phyloP scores from a whole-genome alignment of 2,888 invertebrate genomes.

The Drosophila anomelani region DNA sequence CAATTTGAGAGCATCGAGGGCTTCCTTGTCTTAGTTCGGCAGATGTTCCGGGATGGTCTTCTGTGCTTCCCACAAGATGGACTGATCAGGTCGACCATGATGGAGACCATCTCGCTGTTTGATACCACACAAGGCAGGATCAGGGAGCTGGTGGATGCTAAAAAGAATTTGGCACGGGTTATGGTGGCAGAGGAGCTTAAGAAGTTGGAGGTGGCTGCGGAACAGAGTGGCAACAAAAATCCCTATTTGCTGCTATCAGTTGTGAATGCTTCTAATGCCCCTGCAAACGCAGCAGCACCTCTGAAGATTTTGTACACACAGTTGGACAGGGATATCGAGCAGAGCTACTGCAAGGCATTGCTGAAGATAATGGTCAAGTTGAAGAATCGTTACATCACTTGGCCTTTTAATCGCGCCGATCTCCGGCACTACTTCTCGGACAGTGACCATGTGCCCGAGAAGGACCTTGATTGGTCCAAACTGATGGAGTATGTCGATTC shows the following conservation, averaged over 20 bases:
- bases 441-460: constrained; percentile 8
- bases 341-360: constrained; percentile 36
- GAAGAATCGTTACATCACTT: constrained; percentile 32
- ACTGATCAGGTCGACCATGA: background rate
- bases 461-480: constrained; percentile 33
- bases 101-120: background rate
- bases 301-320: background rate
- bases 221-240: background rate
- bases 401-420: constrained; percentile 37
- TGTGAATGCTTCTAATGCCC: background rate
- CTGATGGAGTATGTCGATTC: background rate
- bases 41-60: constrained; percentile 42
- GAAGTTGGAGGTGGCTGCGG: background rate
- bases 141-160: background rate
- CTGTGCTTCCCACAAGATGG: background rate
- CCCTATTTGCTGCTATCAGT: background rate
- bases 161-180: background rate
- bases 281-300: no score
- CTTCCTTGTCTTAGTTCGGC: constrained; percentile 25
- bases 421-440: constrained; percentile 24
- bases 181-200: background rate
- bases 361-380: constrained; percentile 28
- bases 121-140: background rate
- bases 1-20: constrained; percentile 21
- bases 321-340: constrained; percentile 41